Evolutionary conservation across 1,140 invertebrate genomes (phyloP), one percentile per base, ranked within the genome.

Genomic region (Drosophila truncata): DNA sequence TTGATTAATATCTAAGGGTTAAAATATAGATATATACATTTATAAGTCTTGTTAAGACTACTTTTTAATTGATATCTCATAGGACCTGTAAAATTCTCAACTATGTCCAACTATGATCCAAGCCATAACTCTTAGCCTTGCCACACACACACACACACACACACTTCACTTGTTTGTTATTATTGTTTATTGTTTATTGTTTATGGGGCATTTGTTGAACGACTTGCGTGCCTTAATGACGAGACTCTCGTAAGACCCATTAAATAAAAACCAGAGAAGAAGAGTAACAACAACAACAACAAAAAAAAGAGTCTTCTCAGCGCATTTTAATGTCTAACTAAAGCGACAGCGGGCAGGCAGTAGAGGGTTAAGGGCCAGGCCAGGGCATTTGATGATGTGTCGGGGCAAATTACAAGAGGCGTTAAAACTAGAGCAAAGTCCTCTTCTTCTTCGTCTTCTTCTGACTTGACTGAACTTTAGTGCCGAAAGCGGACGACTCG

Each of bases 351-450:
- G 13, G 13, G 44, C 4, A 20, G 44, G 44, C 27, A 16, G 29
- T 16, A 13, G 50, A 3, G 57, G 47, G 42, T 46, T 55, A 33
- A 52, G 42, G 54, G 71, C 31, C 20, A 16, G 54, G 71, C 31
- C 20, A 16, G 54, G 59, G 50, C 61, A 44, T 78, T 86, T 87
- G 79, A 86, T 76, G 83, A 83, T 83, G 84, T 87, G 83, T 66
- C 44, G 58, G 77, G 70, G 77, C 61, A 77, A 85, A 81, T 78
- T 81, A 79, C 78, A 61, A 82, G 74, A 87, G 80, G 84, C 83
- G 83, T 83, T 87, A 80, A 88, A 87, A 87, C 84, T 88, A 80
- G 84, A 87, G 84, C 83, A 87, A 80, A 82, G 61, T 60, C 46
- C 46, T n/a, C 46, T 3, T 50, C 47, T 67, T 37, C n/a, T 64